Percentiles rank a stretch among this genome's conserved stretches.
Conservation (phyloP, 2,113 vertebrate genomes). For the Spea multiplicata region DNA sequence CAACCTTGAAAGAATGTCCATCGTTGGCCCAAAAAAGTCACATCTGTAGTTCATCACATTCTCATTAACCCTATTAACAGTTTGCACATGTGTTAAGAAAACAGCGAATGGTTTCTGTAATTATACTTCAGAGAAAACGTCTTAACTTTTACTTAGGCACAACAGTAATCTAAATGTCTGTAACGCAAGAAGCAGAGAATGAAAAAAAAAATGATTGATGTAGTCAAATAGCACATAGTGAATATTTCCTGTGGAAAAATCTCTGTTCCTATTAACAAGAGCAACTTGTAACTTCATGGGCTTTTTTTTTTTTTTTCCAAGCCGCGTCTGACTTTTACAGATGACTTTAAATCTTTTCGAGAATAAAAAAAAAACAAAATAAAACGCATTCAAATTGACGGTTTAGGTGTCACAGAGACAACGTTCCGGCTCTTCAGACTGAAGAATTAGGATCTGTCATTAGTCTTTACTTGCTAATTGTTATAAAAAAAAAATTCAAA, state of each 20-base stretch:
- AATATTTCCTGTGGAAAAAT: constrained; percentile 50
- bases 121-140: neutral
- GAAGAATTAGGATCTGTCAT: no score
- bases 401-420: no score
- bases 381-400: no score
- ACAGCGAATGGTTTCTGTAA: constrained; percentile 1
- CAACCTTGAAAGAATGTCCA: constrained; percentile 52
- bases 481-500: no score
- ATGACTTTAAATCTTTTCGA: constrained; percentile 19
- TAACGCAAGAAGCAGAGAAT: constrained; percentile 14
- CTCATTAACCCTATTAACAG: constrained; percentile 36
- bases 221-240: constrained; percentile 41
- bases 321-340: constrained; percentile 36
- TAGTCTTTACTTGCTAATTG: no score
- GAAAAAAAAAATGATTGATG: constrained; percentile 41
- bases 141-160: neutral
- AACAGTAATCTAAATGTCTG: neutral
- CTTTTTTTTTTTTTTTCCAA: constrained; percentile 20
- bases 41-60: constrained; percentile 44
- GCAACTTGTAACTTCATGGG: constrained; percentile 34
- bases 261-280: constrained; percentile 45
- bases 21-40: neutral
- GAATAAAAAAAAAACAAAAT: neutral
- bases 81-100: constrained; percentile 35
- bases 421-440: no score